Evolutionary conservation across 2,113 vertebrate genomes (phyloP), one percentile per base, ranked within the genome.

Genomic region (Anser brachyrhynchus): DNA sequence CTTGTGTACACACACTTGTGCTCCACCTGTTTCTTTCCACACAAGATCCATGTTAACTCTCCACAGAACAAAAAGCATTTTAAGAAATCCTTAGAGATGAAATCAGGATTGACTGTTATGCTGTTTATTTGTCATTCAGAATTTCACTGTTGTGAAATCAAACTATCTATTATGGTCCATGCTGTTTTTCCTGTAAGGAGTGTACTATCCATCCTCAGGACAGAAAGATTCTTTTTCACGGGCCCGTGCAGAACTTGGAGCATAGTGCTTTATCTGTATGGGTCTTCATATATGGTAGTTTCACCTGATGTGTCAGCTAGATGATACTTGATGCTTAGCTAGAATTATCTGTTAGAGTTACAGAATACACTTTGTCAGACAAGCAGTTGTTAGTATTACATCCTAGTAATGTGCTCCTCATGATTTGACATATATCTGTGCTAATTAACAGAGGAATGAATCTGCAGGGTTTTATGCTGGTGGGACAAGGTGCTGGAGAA

Each of bases 21-120:
- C n/a, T 93, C 82, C 73, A 90, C 93, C 75, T 84, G 72, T 58
- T 93, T 81, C 35, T 95, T 72, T 61, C 69, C 19, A 3, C 65
- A 78, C 29, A 35, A 81, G 76, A 61, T n/a, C 57, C 18, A 0
- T 35, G 43, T 81, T 82, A 87, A 84, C 52, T 46, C 73, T 74
- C 62, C 79, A 54, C 52, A 84, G 84, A 72, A 85, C 20, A 69
- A 55, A 92, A 89, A 20, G 1, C 37, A 39, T 57, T 74, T 89
- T 39, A 71, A 71, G 15, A 39, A 81, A 72, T 64, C 25, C 35
- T 88, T 65, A 43, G 70, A 78, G 33, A 62, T 29, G 6, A 37
- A 58, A 51, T 41, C 87, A 76, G 10, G 23, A 35, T 35, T 82
- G 13, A 6, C 33, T 86, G 31, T 11, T 92, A 90, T 46, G 19